Evolutionary conservation across 1,140 invertebrate species (phyloP).

Genomic region (Danaus plexippus): DNA sequence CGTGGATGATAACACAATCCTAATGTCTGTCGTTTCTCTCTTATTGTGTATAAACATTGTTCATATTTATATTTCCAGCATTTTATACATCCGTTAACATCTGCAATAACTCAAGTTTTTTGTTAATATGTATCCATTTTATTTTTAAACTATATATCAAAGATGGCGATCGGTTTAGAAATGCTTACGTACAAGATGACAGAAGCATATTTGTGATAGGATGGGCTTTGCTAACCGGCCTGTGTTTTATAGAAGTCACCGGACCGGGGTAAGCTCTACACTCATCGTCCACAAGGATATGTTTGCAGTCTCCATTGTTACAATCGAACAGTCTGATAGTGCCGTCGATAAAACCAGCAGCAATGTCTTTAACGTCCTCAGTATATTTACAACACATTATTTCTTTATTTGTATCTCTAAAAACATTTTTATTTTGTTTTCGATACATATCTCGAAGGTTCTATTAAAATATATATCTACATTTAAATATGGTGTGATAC

Average conservation of each 20-base stretch:
- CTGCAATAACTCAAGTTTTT: constrained; percentile 41
- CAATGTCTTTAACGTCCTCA: constrained; percentile 72
- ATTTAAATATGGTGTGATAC: no score
- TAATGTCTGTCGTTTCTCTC: constrained; percentile 74
- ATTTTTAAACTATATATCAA: no score
- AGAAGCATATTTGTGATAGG: constrained; percentile 71
- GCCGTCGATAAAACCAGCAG: constrained; percentile 73
- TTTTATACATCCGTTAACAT: constrained; percentile 76
- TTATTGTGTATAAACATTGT: constrained; percentile 74
- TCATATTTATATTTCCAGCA: constrained; percentile 76
- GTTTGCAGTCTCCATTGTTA: constrained; percentile 49
- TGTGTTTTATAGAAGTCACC: constrained; percentile 73
- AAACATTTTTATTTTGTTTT: constrained; percentile 9
- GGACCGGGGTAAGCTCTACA: constrained; percentile 70
- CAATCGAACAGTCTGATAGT: constrained; percentile 70
- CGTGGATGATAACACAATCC: constrained; percentile 74
- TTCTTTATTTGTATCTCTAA: constrained; percentile 70
- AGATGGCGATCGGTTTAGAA: no score
- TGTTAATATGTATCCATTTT: no score
- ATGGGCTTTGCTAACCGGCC: constrained; percentile 71
- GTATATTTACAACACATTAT: constrained; percentile 75
- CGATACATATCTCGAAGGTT: no score
- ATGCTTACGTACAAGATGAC: constrained; percentile 69
- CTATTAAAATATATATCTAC: no score
- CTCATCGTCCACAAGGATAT: constrained; percentile 69